Base-by-base conservation (phyloP, 1,140 invertebrate species). In the Bathynomus jamesi region DNA sequence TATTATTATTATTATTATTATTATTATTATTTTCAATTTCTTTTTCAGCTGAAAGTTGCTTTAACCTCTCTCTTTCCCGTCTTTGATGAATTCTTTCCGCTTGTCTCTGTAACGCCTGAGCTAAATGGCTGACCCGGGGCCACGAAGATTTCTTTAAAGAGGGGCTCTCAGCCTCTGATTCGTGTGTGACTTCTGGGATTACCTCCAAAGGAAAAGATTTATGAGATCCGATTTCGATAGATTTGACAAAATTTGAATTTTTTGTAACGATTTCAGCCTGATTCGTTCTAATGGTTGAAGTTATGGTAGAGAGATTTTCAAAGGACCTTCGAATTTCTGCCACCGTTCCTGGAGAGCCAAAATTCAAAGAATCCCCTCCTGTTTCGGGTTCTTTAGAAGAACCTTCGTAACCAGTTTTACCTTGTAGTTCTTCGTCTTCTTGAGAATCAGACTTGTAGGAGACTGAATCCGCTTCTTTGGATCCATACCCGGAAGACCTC, bases 401-500 rank as follows among this genome's bases (percentile, higher is more conserved):
- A 4, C 61, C 30, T 5, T 53, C 40, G 5, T 1, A 53, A 53
- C 2, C 2, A 17, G 21, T 17, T 53, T 53, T 53, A 53, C 5
- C 5, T 3, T 53, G 25, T 27, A 61, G 28, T 1, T 28, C 30
- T 17, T 75, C 70, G 21, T 53, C 40, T 60, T 67, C 67, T 7
- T 67, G 70, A 46, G 17, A 65, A 5, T 71, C 70, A 32, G 73
- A 75, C 17, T 40, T 53, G 27, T 75, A 68, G 17, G 73, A 75
- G 2, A 64, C 69, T 1, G 73, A 75, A 29, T 75, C 73, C 0
- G 70, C 71, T 61, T 75, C 73, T 40, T 75, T 75, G 10, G 73
- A 75, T 2, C 73, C 73, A 61, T 75, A 75, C 10, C 73, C 73
- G 5, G 73, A 75, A 0, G 73, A 75, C 28, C 73, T 68, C 0